These are phyloP conservation scores for Pyxicephalus adspersus DNA, from an alignment of 2,113 vertebrate species.

Conservation along the genomic window DNA sequence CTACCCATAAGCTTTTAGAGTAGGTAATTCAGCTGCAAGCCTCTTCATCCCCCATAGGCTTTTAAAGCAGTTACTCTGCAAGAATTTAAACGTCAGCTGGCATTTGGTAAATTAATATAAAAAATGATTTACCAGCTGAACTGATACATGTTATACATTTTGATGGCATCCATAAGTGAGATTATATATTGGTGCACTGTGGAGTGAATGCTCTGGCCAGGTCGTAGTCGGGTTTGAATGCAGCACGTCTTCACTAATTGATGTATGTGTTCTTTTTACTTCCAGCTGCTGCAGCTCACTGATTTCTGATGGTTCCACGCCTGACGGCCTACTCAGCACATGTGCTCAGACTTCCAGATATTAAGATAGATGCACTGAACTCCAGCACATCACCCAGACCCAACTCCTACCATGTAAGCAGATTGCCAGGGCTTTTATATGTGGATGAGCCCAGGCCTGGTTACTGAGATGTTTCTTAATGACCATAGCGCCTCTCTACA, in stretches of 20 bases:
- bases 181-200: not conserved
- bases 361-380: slow-evolving; percentile 60
- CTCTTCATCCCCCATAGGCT: too few species aligned
- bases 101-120: too few species aligned
- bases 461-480: too few species aligned
- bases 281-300: slow-evolving; percentile 62
- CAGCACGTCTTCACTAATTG: slow-evolving; percentile 10
- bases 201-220: not conserved
- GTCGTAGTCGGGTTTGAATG: not conserved
- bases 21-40: not conserved
- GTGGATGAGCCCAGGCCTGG: not conserved
- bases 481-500: not conserved
- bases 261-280: slow-evolving; percentile 46
- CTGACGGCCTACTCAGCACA: slow-evolving; percentile 57
- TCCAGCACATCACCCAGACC: slow-evolving; percentile 47
- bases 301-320: slow-evolving; percentile 59
- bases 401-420: slow-evolving; percentile 60
- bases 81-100: not conserved
- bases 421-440: not conserved
- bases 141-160: too few species aligned
- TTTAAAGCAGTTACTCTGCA: not conserved
- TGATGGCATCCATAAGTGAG: too few species aligned
- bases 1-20: not conserved
- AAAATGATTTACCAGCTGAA: too few species aligned
- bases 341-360: slow-evolving; percentile 52